Evolutionary conservation across 2,888 invertebrate species (phyloP), one percentile per base, ranked within the genome.

Genomic region (Noctua comes): DNA sequence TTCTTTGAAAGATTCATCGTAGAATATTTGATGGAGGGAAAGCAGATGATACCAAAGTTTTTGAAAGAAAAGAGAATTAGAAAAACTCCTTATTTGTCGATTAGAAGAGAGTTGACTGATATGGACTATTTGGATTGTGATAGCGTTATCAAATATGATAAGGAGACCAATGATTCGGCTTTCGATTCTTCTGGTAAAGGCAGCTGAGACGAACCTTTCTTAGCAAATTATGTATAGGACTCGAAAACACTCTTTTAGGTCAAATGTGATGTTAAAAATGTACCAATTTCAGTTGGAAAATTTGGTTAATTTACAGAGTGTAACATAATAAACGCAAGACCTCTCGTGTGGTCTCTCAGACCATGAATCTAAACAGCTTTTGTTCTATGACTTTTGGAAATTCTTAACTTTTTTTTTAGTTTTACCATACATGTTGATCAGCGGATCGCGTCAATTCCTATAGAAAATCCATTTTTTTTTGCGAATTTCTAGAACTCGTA

Each of bases 1-100:
- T 94, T 97, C 82, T 96, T 95, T 74, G 97, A 97, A 70, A 91
- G 97, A 46, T 89, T 96, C 0, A 88, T 97, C 0, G 92, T 97
- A 18, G 93, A 97, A 82, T 96, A 91, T 84, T 79, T 95, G 40
- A 95, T 97, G 95, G 96, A 97, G 79, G 86, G 90, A 0, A 96
- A 94, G 48, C 90, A 94, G 62, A 90, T 94, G 80, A 88, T 97
- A 40, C 97, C 97, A 5, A 92, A 84, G 68, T 96, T 89, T 82
- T 86, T 97, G 68, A 97, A 96, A 62, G 96, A 97, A 81, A 95
- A 93, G 62, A 87, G 89, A 3, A 91, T 95, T 0, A 91, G 90
- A 48, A 97, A 96, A 79, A 97, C 97, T 0, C 97, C 96, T 0
- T 92, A 97, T 92, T 86, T 97, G 80, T 89, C 91, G 88, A 93